Conservation (phyloP, 2,113 vertebrate genomes). For the Daubentonia madagascariensis region DNA sequence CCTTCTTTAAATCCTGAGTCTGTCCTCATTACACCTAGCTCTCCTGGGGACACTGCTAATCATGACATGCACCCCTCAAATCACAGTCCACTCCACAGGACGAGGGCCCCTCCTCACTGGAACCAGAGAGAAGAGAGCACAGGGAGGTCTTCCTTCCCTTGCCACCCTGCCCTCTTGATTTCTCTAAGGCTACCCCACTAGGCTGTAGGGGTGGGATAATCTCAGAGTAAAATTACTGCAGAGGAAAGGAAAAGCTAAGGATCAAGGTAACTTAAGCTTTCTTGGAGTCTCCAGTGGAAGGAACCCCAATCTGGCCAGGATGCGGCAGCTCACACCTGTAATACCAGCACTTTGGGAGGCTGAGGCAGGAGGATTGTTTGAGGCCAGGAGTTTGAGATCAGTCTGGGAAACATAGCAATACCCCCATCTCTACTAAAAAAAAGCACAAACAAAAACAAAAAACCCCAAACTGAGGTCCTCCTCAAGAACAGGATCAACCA, state of each 20-base stretch:
- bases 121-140: background rate
- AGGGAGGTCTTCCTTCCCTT: background rate
- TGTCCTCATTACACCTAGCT: background rate
- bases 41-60: background rate
- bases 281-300: background rate
- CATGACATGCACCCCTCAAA: background rate
- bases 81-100: background rate
- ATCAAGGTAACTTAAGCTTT: background rate
- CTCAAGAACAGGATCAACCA: background rate
- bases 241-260: background rate
- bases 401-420: no score
- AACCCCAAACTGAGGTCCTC: background rate
- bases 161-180: background rate
- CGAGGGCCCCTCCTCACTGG: background rate
- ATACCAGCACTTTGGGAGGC: no score
- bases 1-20: background rate
- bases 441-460: no score
- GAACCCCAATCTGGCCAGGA: no score
- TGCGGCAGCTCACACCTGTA: no score
- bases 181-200: background rate
- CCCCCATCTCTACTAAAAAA: no score
- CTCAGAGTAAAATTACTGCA: background rate
- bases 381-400: no score
- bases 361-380: no score
- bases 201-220: background rate